Conservation (phyloP, 2,113 vertebrate species). For the Camarhynchus parvulus region DNA sequence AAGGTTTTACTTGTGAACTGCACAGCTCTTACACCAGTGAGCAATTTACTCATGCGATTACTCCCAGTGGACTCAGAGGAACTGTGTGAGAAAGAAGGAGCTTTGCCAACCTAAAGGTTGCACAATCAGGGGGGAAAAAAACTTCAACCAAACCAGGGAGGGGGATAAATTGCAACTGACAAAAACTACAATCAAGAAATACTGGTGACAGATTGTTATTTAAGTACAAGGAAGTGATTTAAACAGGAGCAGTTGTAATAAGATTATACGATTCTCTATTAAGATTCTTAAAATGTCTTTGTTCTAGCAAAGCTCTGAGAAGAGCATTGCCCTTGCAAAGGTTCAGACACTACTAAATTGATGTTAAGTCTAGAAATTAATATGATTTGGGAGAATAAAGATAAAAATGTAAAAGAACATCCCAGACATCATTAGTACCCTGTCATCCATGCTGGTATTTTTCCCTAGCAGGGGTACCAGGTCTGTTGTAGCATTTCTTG, state of each 20-base stretch:
- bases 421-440: not conserved
- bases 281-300: slow-evolving; percentile 64
- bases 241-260: slow-evolving; percentile 57
- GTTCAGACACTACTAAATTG: slow-evolving; percentile 11
- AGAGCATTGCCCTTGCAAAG: slow-evolving; percentile 23
- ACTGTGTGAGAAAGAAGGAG: not conserved
- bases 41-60: not conserved
- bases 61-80: not conserved
- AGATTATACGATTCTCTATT: slow-evolving; percentile 51
- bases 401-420: not conserved
- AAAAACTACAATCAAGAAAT: slow-evolving; percentile 52
- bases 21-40: not conserved
- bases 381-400: not conserved
- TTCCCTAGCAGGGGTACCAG: accelerated
- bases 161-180: slow-evolving; percentile 14
- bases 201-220: slow-evolving; percentile 51
- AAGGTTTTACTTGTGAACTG: not conserved
- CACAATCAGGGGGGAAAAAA: not conserved
- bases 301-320: slow-evolving; percentile 36
- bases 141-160: not conserved
- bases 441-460: not conserved
- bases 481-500: accelerated
- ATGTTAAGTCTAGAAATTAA: slow-evolving; percentile 16
- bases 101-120: slow-evolving; percentile 29
- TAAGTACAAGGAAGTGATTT: slow-evolving; percentile 63